Base-by-base conservation (phyloP, 2,113 vertebrate genomes). In the Pygoscelis adeliae region DNA sequence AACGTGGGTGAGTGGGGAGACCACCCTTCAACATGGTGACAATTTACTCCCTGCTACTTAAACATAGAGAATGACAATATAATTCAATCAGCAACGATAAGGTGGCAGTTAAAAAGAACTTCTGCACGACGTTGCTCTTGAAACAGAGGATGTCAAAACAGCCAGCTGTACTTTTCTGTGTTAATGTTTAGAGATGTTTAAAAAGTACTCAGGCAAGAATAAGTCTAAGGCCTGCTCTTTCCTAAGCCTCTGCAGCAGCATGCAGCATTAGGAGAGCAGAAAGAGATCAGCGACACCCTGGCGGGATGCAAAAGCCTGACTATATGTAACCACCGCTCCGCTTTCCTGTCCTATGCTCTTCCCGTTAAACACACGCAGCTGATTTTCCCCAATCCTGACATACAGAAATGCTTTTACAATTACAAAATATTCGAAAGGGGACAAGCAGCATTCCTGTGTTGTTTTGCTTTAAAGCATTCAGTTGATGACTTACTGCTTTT, bases 291-390 rank as follows among this genome's bases (percentile, higher is more conserved):
- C 1, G 9, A 32, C 12, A 58, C 20, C 7, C 52, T 44, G 38
- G 22, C 21, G 77, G 47, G 50, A 90, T 20, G 23, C 32, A 83
- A 30, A 87, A 85, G 34, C 16, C 23, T 67, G 30, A 50, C 69
- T 27, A 11, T 2, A n/a, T 2, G 5, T 22, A 67, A 74, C 50
- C 3, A 70, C 47, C 0, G 0, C 9, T 62, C 42, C 1, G 5
- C 47, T 44, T 65, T 63, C 62, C 71, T 46, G 32, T 53, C 42
- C 29, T 50, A 47, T 0, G 0, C 30, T 74, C 55, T 80, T 74
- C 32, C 65, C 32, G 29, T n/a, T 47, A 58, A 81, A 83, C 26
- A 69, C 22, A 47, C 1, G 29, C 65, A 44, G 15, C 30, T 18
- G 19, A 56, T 84, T 49, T 82, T n/a, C 27, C 34, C 25, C 42